Evolutionary conservation across 2,888 invertebrate species (phyloP), one percentile per base, ranked within the genome.

Genomic region (Drosophila sordidula): DNA sequence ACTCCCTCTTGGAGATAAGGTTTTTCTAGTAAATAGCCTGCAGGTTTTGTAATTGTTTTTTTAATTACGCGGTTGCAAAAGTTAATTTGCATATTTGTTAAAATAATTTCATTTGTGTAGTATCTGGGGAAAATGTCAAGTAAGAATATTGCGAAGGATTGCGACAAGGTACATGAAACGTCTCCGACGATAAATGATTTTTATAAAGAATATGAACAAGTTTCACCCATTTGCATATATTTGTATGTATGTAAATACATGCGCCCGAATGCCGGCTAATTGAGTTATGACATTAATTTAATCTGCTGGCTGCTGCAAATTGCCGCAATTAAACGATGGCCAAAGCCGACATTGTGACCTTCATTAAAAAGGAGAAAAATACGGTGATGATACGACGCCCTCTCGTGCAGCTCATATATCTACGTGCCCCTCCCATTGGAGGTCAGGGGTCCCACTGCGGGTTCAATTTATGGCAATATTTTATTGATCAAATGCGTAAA

Each of bases 251-350:
- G 29, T 45, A 29, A 46, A 32, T 55, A 12, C 32, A 42, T 49
- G 41, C 44, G 42, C 49, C 45, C 49, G 38, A 59, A 29, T 67
- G 84, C 42, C 59, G 73, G 66, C 70, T 88, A 86, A 86, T 86
- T 88, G 76, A 86, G 84, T 86, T 84, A 86, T 78, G 78, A 45
- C 78, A 88, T 87, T 84, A 85, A 85, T 88, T 80, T 84, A 78
- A 85, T 85, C 80, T 73, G 69, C 45, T 49, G 52, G 50, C 63
- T 72, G 57, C 50, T 70, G 82, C 69, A 85, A 88, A 85, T 76
- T 85, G 71, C 71, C 69, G 69, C 80, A 88, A 85, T 85, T 85
- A 88, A 85, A 74, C 67, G 62, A 36, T 44, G 72, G 57, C 52
- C 74, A n/a, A 41, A 41, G 79, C 47, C 57, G 70, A 79, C 79